Evolutionary conservation across 2,797 vertebrate genomes (phyloP).

Genomic region (Merluccius polli): DNA sequence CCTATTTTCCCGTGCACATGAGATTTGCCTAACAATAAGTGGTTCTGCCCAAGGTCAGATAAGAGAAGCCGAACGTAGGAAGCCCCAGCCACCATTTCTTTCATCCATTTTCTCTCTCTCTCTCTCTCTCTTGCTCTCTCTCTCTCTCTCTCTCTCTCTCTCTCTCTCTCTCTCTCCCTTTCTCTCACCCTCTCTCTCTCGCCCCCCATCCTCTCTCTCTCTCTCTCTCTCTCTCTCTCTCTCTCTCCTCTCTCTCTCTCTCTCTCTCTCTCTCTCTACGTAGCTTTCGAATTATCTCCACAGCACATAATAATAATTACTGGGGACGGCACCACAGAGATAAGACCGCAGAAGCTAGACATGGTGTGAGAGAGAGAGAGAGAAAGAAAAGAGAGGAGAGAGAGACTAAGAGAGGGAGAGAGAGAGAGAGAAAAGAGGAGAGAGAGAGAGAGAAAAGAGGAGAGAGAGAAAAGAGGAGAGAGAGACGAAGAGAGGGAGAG

Average conservation of each 20-base stretch:
- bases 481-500: slow-evolving; percentile 72
- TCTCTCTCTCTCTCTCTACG: slow-evolving; percentile 40
- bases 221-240: slow-evolving; percentile 1
- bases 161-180: too few species aligned
- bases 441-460: slow-evolving; percentile 72
- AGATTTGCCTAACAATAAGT: slow-evolving; percentile 85
- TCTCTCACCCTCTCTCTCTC: too few species aligned
- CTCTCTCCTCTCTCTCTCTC: too few species aligned
- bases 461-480: slow-evolving; percentile 70
- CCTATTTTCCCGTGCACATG: slow-evolving; percentile 70
- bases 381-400: slow-evolving; percentile 17
- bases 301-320: slow-evolving; percentile 86
- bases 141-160: background rate
- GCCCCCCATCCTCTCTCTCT: too few species aligned
- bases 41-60: slow-evolving; percentile 71
- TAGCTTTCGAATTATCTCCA: slow-evolving; percentile 82
- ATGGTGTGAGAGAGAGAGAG: slow-evolving; percentile 62
- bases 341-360: slow-evolving; percentile 75
- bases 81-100: slow-evolving; percentile 73
- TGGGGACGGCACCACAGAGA: slow-evolving; percentile 77
- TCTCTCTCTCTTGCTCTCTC: too few species aligned
- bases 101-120: slow-evolving; percentile 29
- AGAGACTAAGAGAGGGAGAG: slow-evolving; percentile 14
- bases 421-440: slow-evolving; percentile 66
- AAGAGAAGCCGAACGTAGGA: slow-evolving; percentile 60